phyloP scores from a whole-genome alignment of 2,888 invertebrate species.

The Lasioglossum oenotherae region DNA sequence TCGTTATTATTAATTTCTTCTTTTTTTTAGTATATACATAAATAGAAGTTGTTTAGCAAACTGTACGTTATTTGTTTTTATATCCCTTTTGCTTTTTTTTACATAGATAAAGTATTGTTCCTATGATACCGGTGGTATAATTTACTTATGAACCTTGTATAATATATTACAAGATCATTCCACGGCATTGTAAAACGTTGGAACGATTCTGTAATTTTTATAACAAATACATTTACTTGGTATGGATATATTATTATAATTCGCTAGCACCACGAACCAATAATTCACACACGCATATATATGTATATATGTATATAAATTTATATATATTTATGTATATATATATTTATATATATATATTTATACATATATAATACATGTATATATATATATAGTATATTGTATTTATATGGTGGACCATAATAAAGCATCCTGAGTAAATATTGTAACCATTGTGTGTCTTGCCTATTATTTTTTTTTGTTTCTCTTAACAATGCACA shows the following conservation, averaged over 20 bases:
- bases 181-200: slow-evolving; percentile 72
- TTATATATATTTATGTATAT: slow-evolving; percentile 26
- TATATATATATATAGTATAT: slow-evolving; percentile 26
- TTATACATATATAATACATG: slow-evolving; percentile 27
- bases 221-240: slow-evolving; percentile 79
- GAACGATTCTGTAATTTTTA: slow-evolving; percentile 66
- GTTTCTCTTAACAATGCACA: slow-evolving; percentile 78
- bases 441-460: slow-evolving; percentile 84
- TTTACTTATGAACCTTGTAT: slow-evolving; percentile 76
- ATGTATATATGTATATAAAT: slow-evolving; percentile 53
- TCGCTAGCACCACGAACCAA: slow-evolving; percentile 82
- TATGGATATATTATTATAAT: slow-evolving; percentile 73
- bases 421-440: slow-evolving; percentile 85
- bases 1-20: slow-evolving; percentile 4
- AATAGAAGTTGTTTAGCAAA: slow-evolving; percentile 82
- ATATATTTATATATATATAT: slow-evolving; percentile 13
- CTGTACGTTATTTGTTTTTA: slow-evolving; percentile 71
- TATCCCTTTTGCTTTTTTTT: slow-evolving; percentile 55
- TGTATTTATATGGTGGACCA: slow-evolving; percentile 75
- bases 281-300: slow-evolving; percentile 79
- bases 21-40: slow-evolving; percentile 73
- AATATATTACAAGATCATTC: slow-evolving; percentile 68
- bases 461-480: slow-evolving; percentile 71
- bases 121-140: slow-evolving; percentile 76
- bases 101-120: slow-evolving; percentile 79